Conservation (phyloP, 1,140 invertebrate species). For the Pentalonia nigronervosa region DNA sequence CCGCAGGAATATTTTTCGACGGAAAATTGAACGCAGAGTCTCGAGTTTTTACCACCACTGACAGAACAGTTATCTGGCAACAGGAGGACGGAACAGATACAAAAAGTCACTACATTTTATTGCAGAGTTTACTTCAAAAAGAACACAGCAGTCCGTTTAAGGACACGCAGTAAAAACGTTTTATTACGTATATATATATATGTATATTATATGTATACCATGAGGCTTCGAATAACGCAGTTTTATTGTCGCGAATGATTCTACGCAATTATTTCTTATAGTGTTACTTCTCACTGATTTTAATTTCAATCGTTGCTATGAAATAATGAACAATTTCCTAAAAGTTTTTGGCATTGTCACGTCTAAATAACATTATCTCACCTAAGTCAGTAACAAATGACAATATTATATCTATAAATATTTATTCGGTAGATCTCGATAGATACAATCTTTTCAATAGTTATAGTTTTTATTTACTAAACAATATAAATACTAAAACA, state of each 20-base stretch:
- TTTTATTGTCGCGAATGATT: background rate
- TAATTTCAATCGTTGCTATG: background rate
- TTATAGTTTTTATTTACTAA: no score
- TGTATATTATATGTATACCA: background rate
- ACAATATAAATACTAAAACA: no score
- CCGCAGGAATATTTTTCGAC: constrained; percentile 42
- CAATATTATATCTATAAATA: background rate
- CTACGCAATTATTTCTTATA: background rate
- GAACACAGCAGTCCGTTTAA: background rate
- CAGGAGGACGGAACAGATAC: background rate
- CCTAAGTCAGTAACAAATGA: background rate
- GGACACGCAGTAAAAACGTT: constrained; percentile 5
- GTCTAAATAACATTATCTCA: background rate
- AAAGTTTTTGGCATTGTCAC: background rate
- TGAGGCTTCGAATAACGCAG: background rate
- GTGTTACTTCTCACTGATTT: background rate
- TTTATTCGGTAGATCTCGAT: no score
- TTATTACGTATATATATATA: background rate
- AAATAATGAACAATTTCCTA: background rate
- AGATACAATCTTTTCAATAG: no score
- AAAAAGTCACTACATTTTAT: constrained; percentile 49
- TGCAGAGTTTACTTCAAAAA: constrained; percentile 29
- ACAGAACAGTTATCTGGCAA: constrained; percentile 14
- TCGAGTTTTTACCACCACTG: constrained; percentile 27
- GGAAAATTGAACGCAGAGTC: constrained; percentile 23